phyloP scores from a whole-genome alignment of 2,888 invertebrate genomes.

The Theretra japonica region DNA sequence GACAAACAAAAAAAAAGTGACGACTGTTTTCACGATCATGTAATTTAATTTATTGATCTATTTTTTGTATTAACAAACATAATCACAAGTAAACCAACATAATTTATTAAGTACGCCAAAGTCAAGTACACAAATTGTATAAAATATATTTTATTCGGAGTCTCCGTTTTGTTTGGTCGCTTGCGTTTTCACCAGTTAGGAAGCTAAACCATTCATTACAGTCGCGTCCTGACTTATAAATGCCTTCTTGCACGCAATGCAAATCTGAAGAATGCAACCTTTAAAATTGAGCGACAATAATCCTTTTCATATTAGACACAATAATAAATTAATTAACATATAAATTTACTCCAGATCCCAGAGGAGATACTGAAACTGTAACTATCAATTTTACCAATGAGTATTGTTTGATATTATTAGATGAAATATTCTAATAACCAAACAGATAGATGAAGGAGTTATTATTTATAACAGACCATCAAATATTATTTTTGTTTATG shows the following conservation, averaged over 20 bases:
- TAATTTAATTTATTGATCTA: too few species aligned
- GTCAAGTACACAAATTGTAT: neutral
- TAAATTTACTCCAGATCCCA: neutral
- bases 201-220: constrained; percentile 1
- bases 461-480: too few species aligned
- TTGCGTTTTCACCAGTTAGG: neutral
- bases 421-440: too few species aligned
- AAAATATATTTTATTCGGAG: neutral
- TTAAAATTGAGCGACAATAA: neutral
- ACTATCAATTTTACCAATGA: too few species aligned
- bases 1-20: too few species aligned
- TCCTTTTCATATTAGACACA: neutral
- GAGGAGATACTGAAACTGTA: too few species aligned
- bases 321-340: neutral
- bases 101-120: neutral
- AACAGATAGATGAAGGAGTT: too few species aligned
- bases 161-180: neutral
- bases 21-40: too few species aligned
- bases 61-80: neutral
- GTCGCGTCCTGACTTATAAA: neutral
- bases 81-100: neutral
- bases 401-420: too few species aligned
- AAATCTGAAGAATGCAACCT: constrained; percentile 5
- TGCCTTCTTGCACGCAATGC: neutral
- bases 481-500: too few species aligned